A percentile compares a stretch with the other conserved stretches of the same genome.
These are phyloP conservation scores for Rhabdophis nuchalis DNA, from an alignment of 2,797 vertebrate species.

Conservation along the genomic window DNA sequence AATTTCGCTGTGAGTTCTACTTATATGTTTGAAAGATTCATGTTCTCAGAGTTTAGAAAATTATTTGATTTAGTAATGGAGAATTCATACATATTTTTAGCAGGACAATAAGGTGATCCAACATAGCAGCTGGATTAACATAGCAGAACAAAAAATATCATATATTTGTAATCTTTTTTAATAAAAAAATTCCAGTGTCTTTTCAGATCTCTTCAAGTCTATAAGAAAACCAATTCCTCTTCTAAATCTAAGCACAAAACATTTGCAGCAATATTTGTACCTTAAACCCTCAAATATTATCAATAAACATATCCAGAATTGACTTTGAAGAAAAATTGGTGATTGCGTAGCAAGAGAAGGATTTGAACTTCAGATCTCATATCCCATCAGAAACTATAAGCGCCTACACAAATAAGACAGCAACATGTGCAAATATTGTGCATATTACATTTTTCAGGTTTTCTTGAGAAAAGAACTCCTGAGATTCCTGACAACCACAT, in stretches of 20 bases:
- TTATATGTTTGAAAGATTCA: constrained; percentile 22
- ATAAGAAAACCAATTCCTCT: background rate
- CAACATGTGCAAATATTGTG: background rate
- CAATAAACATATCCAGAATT: background rate
- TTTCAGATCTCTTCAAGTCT: background rate
- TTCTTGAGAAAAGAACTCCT: background rate
- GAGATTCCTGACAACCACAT: background rate
- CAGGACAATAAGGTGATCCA: background rate
- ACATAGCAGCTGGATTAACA: constrained; percentile 8
- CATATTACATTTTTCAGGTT: background rate
- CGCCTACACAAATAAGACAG: background rate
- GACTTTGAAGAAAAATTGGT: background rate
- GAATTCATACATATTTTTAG: constrained; percentile 30
- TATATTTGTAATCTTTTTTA: background rate
- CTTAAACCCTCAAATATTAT: background rate
- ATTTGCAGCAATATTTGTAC: background rate
- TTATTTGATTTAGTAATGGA: constrained; percentile 16
- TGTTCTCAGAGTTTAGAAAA: constrained; percentile 8
- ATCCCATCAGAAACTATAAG: background rate
- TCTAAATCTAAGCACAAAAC: background rate
- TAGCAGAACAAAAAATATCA: background rate
- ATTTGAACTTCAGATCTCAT: background rate
- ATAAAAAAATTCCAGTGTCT: background rate
- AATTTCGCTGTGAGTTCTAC: constrained; percentile 2
- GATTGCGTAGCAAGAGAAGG: background rate